These are phyloP conservation scores for Trachelus tabidus DNA, from an alignment of 2,888 invertebrate species.

Conservation along the genomic window DNA sequence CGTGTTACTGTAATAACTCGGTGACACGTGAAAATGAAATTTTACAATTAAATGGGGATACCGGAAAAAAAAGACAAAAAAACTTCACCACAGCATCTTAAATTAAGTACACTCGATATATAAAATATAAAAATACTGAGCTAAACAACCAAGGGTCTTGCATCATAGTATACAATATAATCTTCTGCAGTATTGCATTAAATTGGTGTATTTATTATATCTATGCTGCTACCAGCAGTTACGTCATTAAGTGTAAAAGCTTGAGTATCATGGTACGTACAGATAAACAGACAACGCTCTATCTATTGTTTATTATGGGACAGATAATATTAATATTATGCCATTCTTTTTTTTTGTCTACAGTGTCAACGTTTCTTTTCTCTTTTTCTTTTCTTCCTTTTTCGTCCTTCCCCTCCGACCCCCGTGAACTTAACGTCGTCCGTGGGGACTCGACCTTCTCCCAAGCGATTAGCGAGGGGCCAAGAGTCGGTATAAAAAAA, in stretches of 20 bases:
- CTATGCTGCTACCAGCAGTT: constrained; percentile 46
- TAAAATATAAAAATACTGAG: constrained; percentile 64
- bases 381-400: constrained; percentile 12
- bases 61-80: constrained; percentile 20
- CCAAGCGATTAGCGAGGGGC: constrained; percentile 29
- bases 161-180: constrained; percentile 16
- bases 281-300: constrained; percentile 57
- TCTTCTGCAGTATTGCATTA: constrained; percentile 25
- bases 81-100: constrained; percentile 53
- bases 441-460: neutral
- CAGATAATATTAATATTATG: constrained; percentile 52
- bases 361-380: constrained; percentile 33
- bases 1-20: constrained; percentile 11
- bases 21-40: constrained; percentile 21
- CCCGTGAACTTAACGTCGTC: neutral
- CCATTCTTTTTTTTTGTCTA: constrained; percentile 26
- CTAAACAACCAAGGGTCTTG: constrained; percentile 46
- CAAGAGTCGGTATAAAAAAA: constrained; percentile 29
- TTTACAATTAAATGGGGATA: constrained; percentile 41
- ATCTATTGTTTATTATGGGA: constrained; percentile 51
- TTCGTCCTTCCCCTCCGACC: neutral
- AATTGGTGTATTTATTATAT: constrained; percentile 27
- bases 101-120: constrained; percentile 61
- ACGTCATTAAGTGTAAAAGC: constrained; percentile 61
- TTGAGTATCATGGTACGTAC: constrained; percentile 62